A percentile compares a stretch with the other conserved stretches of the same genome.
Evolutionary conservation across 92 coral and sea anemone species (phyloP).

Genomic region (Ricordea florida): DNA sequence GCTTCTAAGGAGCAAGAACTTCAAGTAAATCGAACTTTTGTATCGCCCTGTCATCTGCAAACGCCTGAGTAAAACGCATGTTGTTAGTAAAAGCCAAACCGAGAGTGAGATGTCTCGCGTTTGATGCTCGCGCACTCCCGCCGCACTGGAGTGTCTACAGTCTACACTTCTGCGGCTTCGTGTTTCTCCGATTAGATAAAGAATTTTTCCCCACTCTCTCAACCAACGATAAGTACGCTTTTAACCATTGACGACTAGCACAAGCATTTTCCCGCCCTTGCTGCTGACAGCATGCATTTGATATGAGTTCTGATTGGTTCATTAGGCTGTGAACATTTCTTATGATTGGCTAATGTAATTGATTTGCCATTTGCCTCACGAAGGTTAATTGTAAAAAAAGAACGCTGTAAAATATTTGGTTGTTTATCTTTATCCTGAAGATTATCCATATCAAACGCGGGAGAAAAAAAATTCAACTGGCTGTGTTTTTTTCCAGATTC

Average conservation of each 20-base stretch:
- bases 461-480: too few species aligned
- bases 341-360: not conserved
- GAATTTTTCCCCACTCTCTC: not conserved
- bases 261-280: conserved; percentile 1
- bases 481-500: conserved; percentile 37
- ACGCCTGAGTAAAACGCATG: not conserved
- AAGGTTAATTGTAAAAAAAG: not conserved
- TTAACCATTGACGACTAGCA: not conserved
- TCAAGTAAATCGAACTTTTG: conserved; percentile 43
- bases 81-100: not conserved
- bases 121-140: too few species aligned
- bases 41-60: not conserved
- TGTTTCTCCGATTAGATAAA: too few species aligned
- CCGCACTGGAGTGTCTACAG: too few species aligned
- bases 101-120: not conserved
- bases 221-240: not conserved
- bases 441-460: too few species aligned
- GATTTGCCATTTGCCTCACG: not conserved
- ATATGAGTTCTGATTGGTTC: conserved; percentile 4
- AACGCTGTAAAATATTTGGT: not conserved
- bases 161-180: too few species aligned
- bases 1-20: conserved; percentile 69
- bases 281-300: too few species aligned
- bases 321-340: not conserved
- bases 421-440: not conserved